Conservation (phyloP, 2,113 vertebrate genomes). For the Vulpes vulpes region DNA sequence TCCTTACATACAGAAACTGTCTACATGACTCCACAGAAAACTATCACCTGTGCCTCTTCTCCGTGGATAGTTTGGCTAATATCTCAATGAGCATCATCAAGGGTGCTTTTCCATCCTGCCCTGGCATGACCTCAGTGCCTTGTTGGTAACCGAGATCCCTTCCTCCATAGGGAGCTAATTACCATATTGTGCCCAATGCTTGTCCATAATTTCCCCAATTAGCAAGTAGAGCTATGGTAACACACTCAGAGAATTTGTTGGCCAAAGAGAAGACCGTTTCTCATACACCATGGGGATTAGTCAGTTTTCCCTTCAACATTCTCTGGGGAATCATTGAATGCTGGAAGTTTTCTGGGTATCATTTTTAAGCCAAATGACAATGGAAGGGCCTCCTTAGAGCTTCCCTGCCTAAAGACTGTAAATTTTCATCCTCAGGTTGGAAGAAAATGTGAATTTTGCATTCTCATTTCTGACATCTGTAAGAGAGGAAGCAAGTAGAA, state of each 20-base stretch:
- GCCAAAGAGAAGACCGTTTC: neutral
- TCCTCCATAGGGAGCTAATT: constrained; percentile 17
- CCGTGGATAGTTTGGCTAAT: neutral
- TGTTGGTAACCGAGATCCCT: neutral
- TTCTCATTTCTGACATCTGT: neutral
- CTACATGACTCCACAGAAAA: neutral
- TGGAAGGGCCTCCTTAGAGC: neutral
- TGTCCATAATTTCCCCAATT: neutral
- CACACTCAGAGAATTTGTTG: neutral
- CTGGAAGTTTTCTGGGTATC: neutral
- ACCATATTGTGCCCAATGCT: neutral
- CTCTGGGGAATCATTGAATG: neutral
- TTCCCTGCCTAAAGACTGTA: neutral
- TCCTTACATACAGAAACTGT: neutral
- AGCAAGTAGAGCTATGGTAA: neutral
- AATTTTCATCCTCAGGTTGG: neutral
- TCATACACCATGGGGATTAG: neutral
- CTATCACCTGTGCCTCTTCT: neutral
- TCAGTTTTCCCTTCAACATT: neutral
- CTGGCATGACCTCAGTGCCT: neutral
- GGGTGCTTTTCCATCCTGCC: neutral
- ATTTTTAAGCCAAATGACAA: neutral
- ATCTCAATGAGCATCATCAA: neutral
- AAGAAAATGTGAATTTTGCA: neutral
- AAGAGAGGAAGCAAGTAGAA: neutral